Evolutionary conservation across 2,888 invertebrate species (phyloP), one percentile per base, ranked within the genome.

Genomic region (Cerceris rybyensis): DNA sequence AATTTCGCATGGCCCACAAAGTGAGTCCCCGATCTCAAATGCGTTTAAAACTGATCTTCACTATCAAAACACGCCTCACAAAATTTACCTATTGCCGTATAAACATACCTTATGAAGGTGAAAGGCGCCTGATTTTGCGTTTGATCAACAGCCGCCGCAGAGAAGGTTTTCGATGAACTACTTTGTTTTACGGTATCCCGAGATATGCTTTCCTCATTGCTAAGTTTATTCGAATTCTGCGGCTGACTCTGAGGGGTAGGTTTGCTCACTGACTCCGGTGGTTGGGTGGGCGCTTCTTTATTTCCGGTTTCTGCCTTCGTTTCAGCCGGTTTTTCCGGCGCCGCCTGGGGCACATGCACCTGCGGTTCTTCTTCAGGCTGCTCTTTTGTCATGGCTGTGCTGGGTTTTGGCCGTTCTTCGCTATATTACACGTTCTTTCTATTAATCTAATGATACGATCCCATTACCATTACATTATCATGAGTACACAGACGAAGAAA

Each of bases 41-140:
- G 28, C 1, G 2, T 28, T 28, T 2, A 28, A 28, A 28, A 28
- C 4, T 28, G 4, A 28, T 4, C 28, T 28, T 28, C 28, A 4
- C 28, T 28, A 28, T 4, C 28, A 4, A 28, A 28, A 28, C 28
- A 28, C 28, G 4, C 28, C 28, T 28, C 28, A 28, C 28, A 28
- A 28, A 28, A 4, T 28, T 28, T 28, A 28, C 28, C 28, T 4
- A 28, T 28, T 4, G 28, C 4, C 28, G 41, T 7, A 80, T 39
- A 39, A 9, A 9, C 16, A 46, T 82, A 89, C 91, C 91, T 91
- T 78, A 91, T 91, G 69, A 89, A 91, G 14, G 88, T 86, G 16
- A 86, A 72, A 16, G 86, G 65, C 46, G 85, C 46, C 46, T 88
- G 88, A 67, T 87, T 84, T 42, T 86, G 85, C 66, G 89, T 87